Evolutionary conservation across 2,797 vertebrate genomes (phyloP), one percentile per base, ranked within the genome.

Genomic region (Synanceia verrucosa): DNA sequence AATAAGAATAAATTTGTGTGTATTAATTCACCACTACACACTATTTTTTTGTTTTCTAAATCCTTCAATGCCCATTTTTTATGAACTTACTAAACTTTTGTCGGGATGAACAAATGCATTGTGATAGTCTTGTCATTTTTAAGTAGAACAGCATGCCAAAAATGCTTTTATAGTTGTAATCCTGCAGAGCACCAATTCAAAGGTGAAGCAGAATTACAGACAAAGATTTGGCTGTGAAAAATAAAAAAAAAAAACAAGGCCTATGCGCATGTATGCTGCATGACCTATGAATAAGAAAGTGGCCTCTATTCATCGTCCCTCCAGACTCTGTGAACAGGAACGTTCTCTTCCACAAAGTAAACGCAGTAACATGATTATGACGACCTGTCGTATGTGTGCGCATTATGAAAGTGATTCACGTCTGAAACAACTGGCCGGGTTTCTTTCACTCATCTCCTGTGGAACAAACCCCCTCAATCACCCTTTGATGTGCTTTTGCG

Each of bases 401-500:
- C 78, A 83, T 85, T 88, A 92, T 91, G 91, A 93, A 92, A 91
- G 82, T 86, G 78, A 88, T 88, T 93, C 84, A 84, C 72, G 56
- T 86, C 68, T 78, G 85, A 88, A 90, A 90, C 79, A 55, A 84
- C 78, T 85, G 86, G 77, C 85, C 82, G 84, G 65, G 70, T 85
- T 86, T 87, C 83, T 81, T 81, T 80, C 81, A 81, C 79, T 88
- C 89, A 82, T 91, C 88, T 91, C 77, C 74, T 23, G 58, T 88
- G 86, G 85, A 91, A 92, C 91, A 88, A 89, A 88, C 90, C 79
- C 73, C 66, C 76, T 78, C 88, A 88, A 85, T 91, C 84, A 64
- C 41, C 83, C 89, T 92, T 93, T 93, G 91, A 93, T 92, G 91
- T 92, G 86, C 74, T 78, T 88, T 79, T 89, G 85, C 91, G 83